Conservation (phyloP, 2,797 vertebrate species). For the Oreochromis grahami region DNA sequence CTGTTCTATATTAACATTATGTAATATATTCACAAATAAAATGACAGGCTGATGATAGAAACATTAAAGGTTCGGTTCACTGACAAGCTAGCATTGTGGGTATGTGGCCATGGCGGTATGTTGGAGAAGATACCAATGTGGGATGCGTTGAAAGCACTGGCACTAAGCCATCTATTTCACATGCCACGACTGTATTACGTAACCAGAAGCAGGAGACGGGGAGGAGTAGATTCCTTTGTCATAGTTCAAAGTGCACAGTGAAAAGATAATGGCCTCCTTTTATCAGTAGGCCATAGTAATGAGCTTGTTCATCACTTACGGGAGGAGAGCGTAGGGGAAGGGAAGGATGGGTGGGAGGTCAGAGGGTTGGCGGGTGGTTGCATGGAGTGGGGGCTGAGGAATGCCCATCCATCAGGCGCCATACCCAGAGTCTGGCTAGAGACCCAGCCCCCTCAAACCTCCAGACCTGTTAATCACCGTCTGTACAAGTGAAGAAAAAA, state of each 20-base stretch:
- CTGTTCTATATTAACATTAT: background rate
- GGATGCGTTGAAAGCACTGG: conserved; percentile 5
- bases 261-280: conserved; percentile 63
- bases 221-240: conserved; percentile 45
- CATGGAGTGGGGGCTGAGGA: conserved; percentile 36
- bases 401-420: conserved; percentile 62
- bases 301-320: conserved; percentile 64
- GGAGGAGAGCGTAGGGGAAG: conserved; percentile 7
- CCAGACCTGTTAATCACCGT: conserved; percentile 59
- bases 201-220: conserved; percentile 21
- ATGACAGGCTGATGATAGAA: background rate
- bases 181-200: conserved; percentile 33
- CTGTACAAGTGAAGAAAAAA: background rate
- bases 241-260: conserved; percentile 57
- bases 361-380: background rate
- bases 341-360: background rate
- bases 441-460: conserved; percentile 18
- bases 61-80: background rate
- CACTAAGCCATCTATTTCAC: background rate
- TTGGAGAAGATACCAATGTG: background rate
- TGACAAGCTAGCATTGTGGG: conserved; percentile 1
- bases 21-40: background rate
- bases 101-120: background rate
- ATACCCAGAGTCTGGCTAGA: conserved; percentile 19
- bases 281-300: conserved; percentile 56